Conservation (phyloP, 2,888 invertebrate genomes). For the Microctonus brassicae region DNA sequence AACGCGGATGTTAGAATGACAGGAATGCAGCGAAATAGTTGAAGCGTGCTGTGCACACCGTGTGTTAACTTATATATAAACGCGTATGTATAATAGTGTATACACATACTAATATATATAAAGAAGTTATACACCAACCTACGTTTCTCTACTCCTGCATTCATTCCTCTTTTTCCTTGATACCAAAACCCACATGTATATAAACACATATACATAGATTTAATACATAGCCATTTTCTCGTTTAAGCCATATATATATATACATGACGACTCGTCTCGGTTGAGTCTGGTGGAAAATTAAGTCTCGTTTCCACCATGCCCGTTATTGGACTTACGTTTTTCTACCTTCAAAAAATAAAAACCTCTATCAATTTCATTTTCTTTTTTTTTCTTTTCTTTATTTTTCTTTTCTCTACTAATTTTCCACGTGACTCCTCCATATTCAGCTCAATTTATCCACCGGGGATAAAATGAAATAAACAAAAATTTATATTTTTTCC, state of each 20-base stretch:
- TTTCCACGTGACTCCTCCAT: slow-evolving; percentile 16
- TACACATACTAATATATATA: slow-evolving; percentile 22
- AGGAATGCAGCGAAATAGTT: slow-evolving; percentile 64
- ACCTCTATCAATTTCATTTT: not conserved
- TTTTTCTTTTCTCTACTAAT: slow-evolving; percentile 16
- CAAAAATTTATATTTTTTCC: too few species aligned
- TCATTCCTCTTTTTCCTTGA: slow-evolving; percentile 4
- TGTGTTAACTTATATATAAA: slow-evolving; percentile 20
- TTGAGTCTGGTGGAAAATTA: slow-evolving; percentile 56
- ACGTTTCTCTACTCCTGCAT: slow-evolving; percentile 12
- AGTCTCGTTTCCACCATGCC: slow-evolving; percentile 48
- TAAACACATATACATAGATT: not conserved
- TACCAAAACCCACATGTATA: slow-evolving; percentile 17
- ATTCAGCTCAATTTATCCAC: slow-evolving; percentile 10
- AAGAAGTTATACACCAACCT: not conserved
- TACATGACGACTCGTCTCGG: slow-evolving; percentile 30
- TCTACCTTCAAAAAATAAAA: slow-evolving; percentile 16
- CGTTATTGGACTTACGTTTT: slow-evolving; percentile 33
- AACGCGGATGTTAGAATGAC: slow-evolving; percentile 64
- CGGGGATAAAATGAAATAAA: not conserved
- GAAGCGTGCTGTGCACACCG: slow-evolving; percentile 51
- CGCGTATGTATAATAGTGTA: slow-evolving; percentile 23
- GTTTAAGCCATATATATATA: too few species aligned
- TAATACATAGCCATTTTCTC: not conserved
- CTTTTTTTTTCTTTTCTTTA: not conserved